Evolutionary conservation across 1,140 invertebrate genomes (phyloP), one percentile per base, ranked within the genome.

Genomic region (Amyelois transitella): DNA sequence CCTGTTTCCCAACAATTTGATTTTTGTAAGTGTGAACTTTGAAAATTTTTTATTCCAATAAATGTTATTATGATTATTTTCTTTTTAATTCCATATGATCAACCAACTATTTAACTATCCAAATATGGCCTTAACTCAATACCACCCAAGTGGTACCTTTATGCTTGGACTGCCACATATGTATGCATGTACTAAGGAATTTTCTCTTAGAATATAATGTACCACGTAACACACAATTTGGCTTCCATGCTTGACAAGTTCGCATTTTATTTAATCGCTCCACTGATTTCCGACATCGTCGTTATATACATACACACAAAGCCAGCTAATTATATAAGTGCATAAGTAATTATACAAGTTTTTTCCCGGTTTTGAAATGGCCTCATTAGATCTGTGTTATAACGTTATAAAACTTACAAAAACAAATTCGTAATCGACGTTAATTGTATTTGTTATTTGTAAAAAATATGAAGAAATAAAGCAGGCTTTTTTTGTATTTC

Each of bases 241-340:
- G n/a, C 32, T 6, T 48, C 21, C 5, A 48, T 19, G 45, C 45
- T 20, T 48, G 45, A 48, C 45, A 17, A n/a, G 17, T n/a, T n/a
- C 10, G 4, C 10, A 21, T 21, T 48, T 48, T 48, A 48, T 22
- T 48, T 48, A 48, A 48, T 21, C 45, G 45, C 45, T 6, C 20
- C 45, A 21, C 1, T 48, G 19, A 48, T n/a, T 48, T 20, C 18
- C 6, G 17, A 38, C 12, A 21, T 21, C 45, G 45, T 21, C 18
- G 45, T 20, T 19, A 48, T 21, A 21, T n/a, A 14, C 32, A 38
- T 2, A 38, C 8, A 38, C 12, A 48, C 20, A 21, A 48, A 48
- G 19, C 2, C 7, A 17, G 43, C 45, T 48, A 48, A 48, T 48
- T 48, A 48, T 14, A 48, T 48, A 48, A 21, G 19, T 48, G 32